These are phyloP conservation scores for Cyprinodon diabolis DNA, from an alignment of 2,797 vertebrate genomes.

Conservation along the genomic window DNA sequence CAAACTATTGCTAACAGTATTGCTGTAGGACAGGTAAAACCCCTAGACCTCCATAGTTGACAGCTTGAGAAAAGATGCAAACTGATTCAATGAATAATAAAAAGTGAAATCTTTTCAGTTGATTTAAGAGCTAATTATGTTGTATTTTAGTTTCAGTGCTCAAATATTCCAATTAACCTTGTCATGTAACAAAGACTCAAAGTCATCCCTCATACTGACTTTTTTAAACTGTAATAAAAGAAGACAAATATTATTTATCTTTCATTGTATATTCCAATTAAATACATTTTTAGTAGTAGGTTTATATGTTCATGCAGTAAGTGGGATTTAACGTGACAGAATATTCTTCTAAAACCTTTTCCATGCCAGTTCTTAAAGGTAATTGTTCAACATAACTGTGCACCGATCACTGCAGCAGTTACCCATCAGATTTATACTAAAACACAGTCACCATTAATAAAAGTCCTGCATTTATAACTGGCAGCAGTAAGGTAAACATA, in stretches of 20 bases:
- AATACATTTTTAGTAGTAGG: not conserved
- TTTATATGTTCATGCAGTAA: no score
- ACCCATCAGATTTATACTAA: slow-evolving; percentile 17
- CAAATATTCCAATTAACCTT: not conserved
- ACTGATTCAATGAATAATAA: no score
- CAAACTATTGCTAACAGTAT: no score
- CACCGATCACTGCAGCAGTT: slow-evolving; percentile 12
- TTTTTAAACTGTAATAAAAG: not conserved
- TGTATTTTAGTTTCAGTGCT: not conserved
- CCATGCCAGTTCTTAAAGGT: slow-evolving; percentile 18
- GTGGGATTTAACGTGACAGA: not conserved
- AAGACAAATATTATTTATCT: not conserved
- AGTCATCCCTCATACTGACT: not conserved
- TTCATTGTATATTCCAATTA: not conserved
- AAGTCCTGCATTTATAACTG: slow-evolving; percentile 36
- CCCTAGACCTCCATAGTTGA: no score
- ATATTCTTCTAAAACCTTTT: slow-evolving; percentile 1
- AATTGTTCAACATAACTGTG: slow-evolving; percentile 40
- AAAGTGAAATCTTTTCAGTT: no score
- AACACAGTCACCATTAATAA: slow-evolving; percentile 17
- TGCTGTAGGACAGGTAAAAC: no score
- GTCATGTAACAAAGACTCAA: not conserved
- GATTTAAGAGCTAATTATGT: not conserved
- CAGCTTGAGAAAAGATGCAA: no score
- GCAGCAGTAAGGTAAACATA: not conserved